Evolutionary conservation across 2,113 vertebrate genomes (phyloP).

Genomic region (Nibea albiflora): DNA sequence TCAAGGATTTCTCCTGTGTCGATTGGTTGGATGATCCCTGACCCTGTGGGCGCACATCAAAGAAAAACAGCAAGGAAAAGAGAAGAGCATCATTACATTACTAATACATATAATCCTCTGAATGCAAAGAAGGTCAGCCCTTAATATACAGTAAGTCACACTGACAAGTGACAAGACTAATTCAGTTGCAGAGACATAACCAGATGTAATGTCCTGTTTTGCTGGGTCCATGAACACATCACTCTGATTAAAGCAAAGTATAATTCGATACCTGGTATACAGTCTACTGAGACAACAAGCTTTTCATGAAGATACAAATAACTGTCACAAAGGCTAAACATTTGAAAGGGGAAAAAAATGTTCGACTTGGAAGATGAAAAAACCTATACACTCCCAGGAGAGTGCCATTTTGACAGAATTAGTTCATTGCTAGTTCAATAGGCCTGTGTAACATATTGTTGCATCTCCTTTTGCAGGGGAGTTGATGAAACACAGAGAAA

Average conservation of each 20-base stretch:
- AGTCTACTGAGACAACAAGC: constrained; percentile 59
- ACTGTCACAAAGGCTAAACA: constrained; percentile 70
- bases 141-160: constrained; percentile 59
- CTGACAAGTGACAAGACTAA: constrained; percentile 39
- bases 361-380: constrained; percentile 61
- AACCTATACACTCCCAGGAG: constrained; percentile 59
- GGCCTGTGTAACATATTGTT: constrained; percentile 50
- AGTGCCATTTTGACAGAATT: constrained; percentile 75
- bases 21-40: constrained; percentile 69
- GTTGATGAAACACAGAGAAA: constrained; percentile 75
- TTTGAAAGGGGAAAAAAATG: constrained; percentile 30
- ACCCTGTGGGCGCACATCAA: constrained; percentile 66
- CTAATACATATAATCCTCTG: constrained; percentile 70
- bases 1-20: constrained; percentile 50
- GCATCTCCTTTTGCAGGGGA: constrained; percentile 53
- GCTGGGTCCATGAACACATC: constrained; percentile 40
- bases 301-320: constrained; percentile 64
- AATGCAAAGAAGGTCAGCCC: constrained; percentile 69
- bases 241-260: constrained; percentile 55
- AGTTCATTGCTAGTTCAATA: constrained; percentile 74
- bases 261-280: constrained; percentile 60
- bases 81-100: constrained; percentile 68
- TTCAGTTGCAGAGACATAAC: constrained; percentile 53
- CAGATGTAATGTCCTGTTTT: constrained; percentile 58
- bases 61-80: constrained; percentile 41